Evolutionary conservation across 2,888 invertebrate species (phyloP).

Genomic region (Formica aserva): DNA sequence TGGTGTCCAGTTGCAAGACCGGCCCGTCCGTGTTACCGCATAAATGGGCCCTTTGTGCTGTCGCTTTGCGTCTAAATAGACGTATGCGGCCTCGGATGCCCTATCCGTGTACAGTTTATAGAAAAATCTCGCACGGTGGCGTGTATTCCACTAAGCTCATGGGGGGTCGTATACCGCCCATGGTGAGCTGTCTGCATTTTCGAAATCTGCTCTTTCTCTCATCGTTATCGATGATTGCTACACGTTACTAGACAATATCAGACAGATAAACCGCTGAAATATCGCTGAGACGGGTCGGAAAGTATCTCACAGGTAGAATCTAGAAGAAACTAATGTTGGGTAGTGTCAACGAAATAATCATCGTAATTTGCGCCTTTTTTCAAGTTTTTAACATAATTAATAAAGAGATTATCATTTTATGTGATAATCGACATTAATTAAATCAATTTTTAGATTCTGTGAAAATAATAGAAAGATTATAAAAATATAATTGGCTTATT

Average conservation of each 20-base stretch:
- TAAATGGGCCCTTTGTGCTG: constrained; percentile 83
- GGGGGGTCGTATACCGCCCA: constrained; percentile 82
- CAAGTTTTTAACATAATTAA: not conserved
- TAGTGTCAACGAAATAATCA: not conserved
- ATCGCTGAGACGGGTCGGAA: constrained; percentile 37
- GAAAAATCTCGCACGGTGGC: constrained; percentile 76
- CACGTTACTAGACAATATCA: constrained; percentile 35
- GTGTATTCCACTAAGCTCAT: constrained; percentile 69
- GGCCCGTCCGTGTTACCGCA: constrained; percentile 71
- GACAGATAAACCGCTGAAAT: constrained; percentile 22
- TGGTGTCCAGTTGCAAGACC: constrained; percentile 84
- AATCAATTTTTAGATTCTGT: not conserved
- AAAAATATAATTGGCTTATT: not conserved
- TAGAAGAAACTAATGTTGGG: not conserved
- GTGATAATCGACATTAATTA: constrained; percentile 9
- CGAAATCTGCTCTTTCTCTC: constrained; percentile 61
- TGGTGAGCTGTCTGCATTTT: constrained; percentile 69
- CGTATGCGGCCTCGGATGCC: constrained; percentile 66
- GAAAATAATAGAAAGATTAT: not conserved
- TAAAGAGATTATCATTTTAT: not conserved
- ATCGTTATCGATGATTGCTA: constrained; percentile 48
- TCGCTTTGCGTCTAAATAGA: constrained; percentile 74
- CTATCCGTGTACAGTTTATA: constrained; percentile 76
- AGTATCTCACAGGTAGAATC: constrained; percentile 17
- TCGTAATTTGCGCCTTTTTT: not conserved